Percentiles rank a stretch among this genome's conserved stretches.
Conservation (phyloP, 2,888 invertebrate species). For the Sminthurinus aureus region DNA sequence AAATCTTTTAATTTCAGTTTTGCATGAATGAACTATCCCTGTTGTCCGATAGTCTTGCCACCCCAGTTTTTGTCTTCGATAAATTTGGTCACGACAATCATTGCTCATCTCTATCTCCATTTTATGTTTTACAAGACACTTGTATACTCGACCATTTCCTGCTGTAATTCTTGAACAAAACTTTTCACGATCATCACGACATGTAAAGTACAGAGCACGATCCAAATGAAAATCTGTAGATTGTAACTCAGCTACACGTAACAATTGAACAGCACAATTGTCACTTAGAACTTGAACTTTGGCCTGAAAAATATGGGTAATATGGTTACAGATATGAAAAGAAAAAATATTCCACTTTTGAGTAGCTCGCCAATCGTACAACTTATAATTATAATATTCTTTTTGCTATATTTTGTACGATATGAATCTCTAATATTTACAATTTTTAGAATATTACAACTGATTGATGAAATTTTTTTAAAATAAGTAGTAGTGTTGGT, state of each 20-base stretch:
- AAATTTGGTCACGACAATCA: slow-evolving; percentile 81
- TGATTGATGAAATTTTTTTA: too few relatives aligned
- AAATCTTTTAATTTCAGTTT: slow-evolving; percentile 84
- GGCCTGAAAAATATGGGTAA: too few relatives aligned
- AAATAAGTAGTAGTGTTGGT: too few relatives aligned
- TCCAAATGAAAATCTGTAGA: slow-evolving; percentile 88
- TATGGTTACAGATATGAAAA: too few relatives aligned
- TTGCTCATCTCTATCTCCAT: slow-evolving; percentile 71
- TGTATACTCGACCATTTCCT: slow-evolving; percentile 84
- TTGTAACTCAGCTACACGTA: slow-evolving; percentile 86
- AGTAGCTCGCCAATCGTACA: too few relatives aligned
- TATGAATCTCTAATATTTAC: too few relatives aligned
- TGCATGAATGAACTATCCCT: slow-evolving; percentile 86
- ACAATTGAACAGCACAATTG: slow-evolving; percentile 80
- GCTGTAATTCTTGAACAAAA: slow-evolving; percentile 79
- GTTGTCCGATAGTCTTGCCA: slow-evolving; percentile 89
- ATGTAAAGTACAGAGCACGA: slow-evolving; percentile 86
- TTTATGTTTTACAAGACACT: slow-evolving; percentile 86
- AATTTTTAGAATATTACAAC: too few relatives aligned
- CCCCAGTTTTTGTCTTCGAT: slow-evolving; percentile 84
- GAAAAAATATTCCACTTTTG: too few relatives aligned
- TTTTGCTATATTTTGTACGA: too few relatives aligned
- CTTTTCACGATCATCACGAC: slow-evolving; percentile 79
- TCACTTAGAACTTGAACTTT: slow-evolving; percentile 69
- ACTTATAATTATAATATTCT: too few relatives aligned